Conservation (phyloP, 2,113 vertebrate species). For the Axis porcinus region DNA sequence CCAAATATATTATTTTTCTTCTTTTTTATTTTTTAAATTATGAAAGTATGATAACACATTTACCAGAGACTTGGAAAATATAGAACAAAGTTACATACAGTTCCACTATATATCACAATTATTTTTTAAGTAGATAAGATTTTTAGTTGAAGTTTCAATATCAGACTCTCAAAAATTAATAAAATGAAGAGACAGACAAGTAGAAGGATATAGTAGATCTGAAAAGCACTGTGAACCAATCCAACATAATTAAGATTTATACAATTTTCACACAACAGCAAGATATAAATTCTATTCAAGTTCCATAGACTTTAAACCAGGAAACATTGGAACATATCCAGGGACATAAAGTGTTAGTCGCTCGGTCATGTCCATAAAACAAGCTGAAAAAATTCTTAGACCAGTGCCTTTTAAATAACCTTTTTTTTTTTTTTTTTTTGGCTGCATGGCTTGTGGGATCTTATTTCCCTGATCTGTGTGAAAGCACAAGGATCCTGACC, state of each 20-base stretch:
- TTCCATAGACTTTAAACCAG: not conserved
- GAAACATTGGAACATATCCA: not conserved
- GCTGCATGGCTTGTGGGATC: not conserved
- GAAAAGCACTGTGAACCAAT: not conserved
- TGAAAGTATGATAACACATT: not conserved
- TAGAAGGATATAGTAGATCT: not conserved
- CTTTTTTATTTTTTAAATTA: not conserved
- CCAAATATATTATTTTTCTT: not conserved
- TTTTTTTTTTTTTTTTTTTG: not conserved
- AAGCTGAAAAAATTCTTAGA: not conserved
- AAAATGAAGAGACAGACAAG: not conserved
- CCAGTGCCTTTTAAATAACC: not conserved
- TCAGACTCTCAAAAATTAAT: not conserved
- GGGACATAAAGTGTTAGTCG: not conserved
- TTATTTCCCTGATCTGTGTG: not conserved
- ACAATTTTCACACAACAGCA: not conserved
- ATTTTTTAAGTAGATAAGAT: not conserved
- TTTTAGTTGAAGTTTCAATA: not conserved
- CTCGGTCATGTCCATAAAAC: not conserved
- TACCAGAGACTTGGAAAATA: not conserved
- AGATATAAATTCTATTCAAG: not conserved
- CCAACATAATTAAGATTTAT: not conserved
- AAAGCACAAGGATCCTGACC: not conserved
- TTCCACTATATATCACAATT: not conserved
- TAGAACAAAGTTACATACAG: not conserved